These are phyloP conservation scores for Trichogramma dendrolimi DNA, from an alignment of 2,888 invertebrate species.

Conservation along the genomic window DNA sequence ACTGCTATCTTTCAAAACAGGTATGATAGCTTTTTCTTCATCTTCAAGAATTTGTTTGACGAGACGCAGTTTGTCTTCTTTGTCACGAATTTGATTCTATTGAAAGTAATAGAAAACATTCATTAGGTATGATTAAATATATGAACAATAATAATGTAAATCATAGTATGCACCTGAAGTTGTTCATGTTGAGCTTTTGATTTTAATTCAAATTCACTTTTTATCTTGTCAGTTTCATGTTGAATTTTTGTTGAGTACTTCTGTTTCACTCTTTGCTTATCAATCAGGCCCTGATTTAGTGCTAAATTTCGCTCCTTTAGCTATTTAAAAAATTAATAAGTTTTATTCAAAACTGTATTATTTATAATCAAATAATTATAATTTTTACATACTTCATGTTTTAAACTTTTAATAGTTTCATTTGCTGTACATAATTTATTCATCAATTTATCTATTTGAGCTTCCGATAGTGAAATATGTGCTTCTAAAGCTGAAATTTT, in stretches of 20 bases:
- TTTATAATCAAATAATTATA: neutral
- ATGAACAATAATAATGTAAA: neutral
- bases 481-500: slow-evolving; percentile 62
- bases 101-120: slow-evolving; percentile 3
- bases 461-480: slow-evolving; percentile 64
- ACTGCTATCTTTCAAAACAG: slow-evolving; percentile 26
- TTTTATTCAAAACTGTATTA: neutral
- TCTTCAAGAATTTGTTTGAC: slow-evolving; percentile 60
- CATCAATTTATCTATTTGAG: slow-evolving; percentile 59
- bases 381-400: slow-evolving; percentile 53
- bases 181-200: slow-evolving; percentile 60
- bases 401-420: slow-evolving; percentile 60
- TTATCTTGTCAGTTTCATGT: slow-evolving; percentile 70
- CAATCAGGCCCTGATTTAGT: slow-evolving; percentile 53
- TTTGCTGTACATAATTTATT: slow-evolving; percentile 64
- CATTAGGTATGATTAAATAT: neutral
- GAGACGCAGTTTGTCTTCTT: slow-evolving; percentile 60
- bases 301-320: slow-evolving; percentile 54
- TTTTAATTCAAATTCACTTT: slow-evolving; percentile 65
- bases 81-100: slow-evolving; percentile 57
- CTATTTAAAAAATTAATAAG: slow-evolving; percentile 28
- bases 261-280: slow-evolving; percentile 56
- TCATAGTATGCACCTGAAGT: slow-evolving; percentile 49
- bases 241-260: slow-evolving; percentile 57
- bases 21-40: slow-evolving; percentile 40